A percentile compares a stretch with the other conserved stretches of the same genome.
phyloP scores from a whole-genome alignment of 1,140 invertebrate species.

The Leguminivora glycinivorella region DNA sequence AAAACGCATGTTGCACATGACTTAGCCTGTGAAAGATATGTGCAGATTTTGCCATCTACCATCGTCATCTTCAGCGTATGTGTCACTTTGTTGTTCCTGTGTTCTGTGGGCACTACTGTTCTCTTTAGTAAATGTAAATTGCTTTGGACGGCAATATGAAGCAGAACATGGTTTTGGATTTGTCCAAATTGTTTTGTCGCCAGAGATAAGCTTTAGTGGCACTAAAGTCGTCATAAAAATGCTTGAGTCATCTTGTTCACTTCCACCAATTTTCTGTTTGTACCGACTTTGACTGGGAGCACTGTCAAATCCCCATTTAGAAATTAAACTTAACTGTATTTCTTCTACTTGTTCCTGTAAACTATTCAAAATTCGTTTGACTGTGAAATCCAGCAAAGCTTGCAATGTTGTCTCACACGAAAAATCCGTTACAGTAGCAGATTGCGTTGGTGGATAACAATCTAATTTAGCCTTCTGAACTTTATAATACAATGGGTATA shows the following conservation, averaged over 20 bases:
- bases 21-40: conserved; percentile 29
- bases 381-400: too few species aligned
- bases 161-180: conserved; percentile 3
- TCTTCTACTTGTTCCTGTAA: background rate
- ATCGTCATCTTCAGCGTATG: conserved; percentile 33
- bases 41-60: conserved; percentile 35
- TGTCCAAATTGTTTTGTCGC: conserved; percentile 1
- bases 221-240: conserved; percentile 4
- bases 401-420: too few species aligned
- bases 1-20: conserved; percentile 23
- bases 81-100: conserved; percentile 21
- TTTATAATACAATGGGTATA: too few species aligned
- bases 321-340: background rate
- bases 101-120: background rate
- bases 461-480: too few species aligned
- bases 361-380: too few species aligned
- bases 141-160: conserved; percentile 18
- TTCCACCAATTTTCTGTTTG: conserved; percentile 4
- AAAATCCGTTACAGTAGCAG: too few species aligned
- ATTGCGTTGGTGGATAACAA: too few species aligned
- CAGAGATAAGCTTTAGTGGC: conserved; percentile 3
- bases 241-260: conserved; percentile 21
- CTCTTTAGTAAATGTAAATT: conserved; percentile 6
- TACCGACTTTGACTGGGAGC: conserved; percentile 16
- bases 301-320: conserved; percentile 14